Percentiles rank a stretch among this genome's conserved stretches.
These are phyloP conservation scores for Anguilla japonica DNA, from an alignment of 2,113 vertebrate genomes.

Conservation along the genomic window DNA sequence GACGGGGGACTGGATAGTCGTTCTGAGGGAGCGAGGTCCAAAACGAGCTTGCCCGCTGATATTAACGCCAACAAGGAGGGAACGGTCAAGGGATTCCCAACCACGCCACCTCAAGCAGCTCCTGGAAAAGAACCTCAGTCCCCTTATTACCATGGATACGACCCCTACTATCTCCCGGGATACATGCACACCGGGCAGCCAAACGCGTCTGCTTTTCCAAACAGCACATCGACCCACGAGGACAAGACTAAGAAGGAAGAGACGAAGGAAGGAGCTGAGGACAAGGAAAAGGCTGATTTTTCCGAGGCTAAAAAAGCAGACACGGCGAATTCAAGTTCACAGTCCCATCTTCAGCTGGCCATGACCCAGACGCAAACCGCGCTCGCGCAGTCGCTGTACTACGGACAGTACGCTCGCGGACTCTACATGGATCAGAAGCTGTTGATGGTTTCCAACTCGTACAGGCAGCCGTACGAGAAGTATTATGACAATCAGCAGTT, in stretches of 20 bases:
- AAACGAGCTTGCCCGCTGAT: slow-evolving; percentile 82
- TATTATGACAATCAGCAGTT: slow-evolving; percentile 89
- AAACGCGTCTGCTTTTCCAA: slow-evolving; percentile 73
- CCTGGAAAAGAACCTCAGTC: slow-evolving; percentile 86
- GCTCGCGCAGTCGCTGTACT: slow-evolving; percentile 95
- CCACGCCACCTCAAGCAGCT: slow-evolving; percentile 64
- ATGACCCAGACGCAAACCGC: slow-evolving; percentile 95
- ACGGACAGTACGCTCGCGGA: slow-evolving; percentile 95
- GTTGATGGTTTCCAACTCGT: slow-evolving; percentile 82
- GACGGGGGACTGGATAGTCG: slow-evolving; percentile 91
- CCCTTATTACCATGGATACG: slow-evolving; percentile 90
- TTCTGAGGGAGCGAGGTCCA: slow-evolving; percentile 84
- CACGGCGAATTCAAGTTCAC: slow-evolving; percentile 64
- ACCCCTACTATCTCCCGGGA: slow-evolving; percentile 90
- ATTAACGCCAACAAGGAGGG: slow-evolving; percentile 76
- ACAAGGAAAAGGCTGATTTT: slow-evolving; percentile 78
- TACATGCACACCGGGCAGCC: slow-evolving; percentile 86
- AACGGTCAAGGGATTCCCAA: slow-evolving; percentile 78
- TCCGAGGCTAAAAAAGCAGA: slow-evolving; percentile 83
- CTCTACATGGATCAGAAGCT: slow-evolving; percentile 96
- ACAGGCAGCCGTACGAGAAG: slow-evolving; percentile 81
- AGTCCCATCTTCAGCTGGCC: slow-evolving; percentile 90
- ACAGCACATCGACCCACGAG: slow-evolving; percentile 67
- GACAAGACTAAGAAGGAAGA: slow-evolving; percentile 87
- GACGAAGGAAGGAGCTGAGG: slow-evolving; percentile 77